Evolutionary conservation across 1,140 invertebrate genomes (phyloP).

Genomic region (Limonius californicus): DNA sequence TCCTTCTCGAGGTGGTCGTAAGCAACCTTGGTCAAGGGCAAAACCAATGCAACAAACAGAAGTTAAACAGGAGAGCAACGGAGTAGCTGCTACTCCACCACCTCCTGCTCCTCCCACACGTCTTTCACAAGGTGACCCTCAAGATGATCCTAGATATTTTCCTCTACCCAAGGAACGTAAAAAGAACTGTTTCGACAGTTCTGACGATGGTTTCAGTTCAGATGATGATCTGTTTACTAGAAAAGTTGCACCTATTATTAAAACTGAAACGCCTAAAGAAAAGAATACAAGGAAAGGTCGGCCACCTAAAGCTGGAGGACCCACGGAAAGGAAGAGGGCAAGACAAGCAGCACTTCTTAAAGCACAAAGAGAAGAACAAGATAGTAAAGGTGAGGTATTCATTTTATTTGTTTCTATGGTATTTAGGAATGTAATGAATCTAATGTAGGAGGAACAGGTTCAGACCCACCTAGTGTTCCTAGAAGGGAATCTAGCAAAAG

Average conservation of each 20-base stretch:
- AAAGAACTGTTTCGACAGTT: constrained; percentile 61
- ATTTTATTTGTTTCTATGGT: no score
- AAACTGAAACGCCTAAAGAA: constrained; percentile 34
- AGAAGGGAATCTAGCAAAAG: constrained; percentile 60
- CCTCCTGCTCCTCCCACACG: constrained; percentile 22
- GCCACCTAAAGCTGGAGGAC: constrained; percentile 48
- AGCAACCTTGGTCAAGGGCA: constrained; percentile 60
- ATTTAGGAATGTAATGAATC: no score
- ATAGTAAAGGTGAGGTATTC: constrained; percentile 9
- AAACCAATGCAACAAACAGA: constrained; percentile 33
- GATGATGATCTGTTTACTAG: constrained; percentile 57
- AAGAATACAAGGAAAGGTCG: constrained; percentile 45
- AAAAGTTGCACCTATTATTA: constrained; percentile 41
- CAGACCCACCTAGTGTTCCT: constrained; percentile 43
- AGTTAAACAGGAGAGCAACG: constrained; percentile 1
- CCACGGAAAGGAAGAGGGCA: constrained; percentile 48
- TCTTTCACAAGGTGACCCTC: constrained; percentile 49
- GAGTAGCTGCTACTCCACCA: neutral
- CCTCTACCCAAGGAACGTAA: constrained; percentile 69
- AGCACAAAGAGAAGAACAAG: constrained; percentile 23
- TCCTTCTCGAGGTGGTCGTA: constrained; percentile 58
- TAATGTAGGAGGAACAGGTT: no score
- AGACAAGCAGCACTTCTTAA: constrained; percentile 13
- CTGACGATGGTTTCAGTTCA: constrained; percentile 61
- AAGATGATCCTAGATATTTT: constrained; percentile 69